Evolutionary conservation across 2,888 invertebrate genomes (phyloP), one percentile per base, ranked within the genome.

Genomic region (Acanthoscelides obtectus): DNA sequence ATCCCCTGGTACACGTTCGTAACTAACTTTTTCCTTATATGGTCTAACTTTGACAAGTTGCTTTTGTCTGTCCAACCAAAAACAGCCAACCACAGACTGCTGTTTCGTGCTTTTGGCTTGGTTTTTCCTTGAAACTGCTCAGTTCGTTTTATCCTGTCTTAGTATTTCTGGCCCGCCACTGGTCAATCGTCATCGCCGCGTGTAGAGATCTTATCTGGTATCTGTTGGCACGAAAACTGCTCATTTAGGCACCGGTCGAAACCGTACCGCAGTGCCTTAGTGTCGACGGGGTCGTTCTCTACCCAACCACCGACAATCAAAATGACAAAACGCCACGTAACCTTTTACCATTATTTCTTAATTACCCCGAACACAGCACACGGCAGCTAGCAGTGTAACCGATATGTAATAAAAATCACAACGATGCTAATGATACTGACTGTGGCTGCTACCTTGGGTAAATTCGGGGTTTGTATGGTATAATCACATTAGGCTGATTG

Each of bases 181-280:
- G 71, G 72, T 69, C 72, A 64, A 66, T 66, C 22, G 45, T 66
- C 25, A 45, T n/a, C 68, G 67, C 65, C 19, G 66, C 69, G 73
- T 73, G 68, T 1, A 45, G 45, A 64, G 70, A 70, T 70, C 70
- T 70, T 70, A 70, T 70, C 70, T 65, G 45, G 12, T 45, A 45
- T 64, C 22, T 20, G 66, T 22, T 27, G 27, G 66, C 70, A 70
- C 70, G 70, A 70, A 70, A 70, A 70, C 6, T 8, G 65, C 70
- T 66, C 70, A 66, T 70, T 70, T 70, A 22, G 70, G 64, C 66
- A n/a, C n/a, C 12, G 8, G 45, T 3, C 17, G 17, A 6, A 45
- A 45, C 3, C 25, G 25, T 25, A 8, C 19, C 22, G 22, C n/a
- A 20, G 19, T 22, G 17, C 67, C 20, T 20, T 22, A 19, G 22